These are phyloP conservation scores for Horisme vitalbata DNA, from an alignment of 2,888 invertebrate species.

Conservation along the genomic window DNA sequence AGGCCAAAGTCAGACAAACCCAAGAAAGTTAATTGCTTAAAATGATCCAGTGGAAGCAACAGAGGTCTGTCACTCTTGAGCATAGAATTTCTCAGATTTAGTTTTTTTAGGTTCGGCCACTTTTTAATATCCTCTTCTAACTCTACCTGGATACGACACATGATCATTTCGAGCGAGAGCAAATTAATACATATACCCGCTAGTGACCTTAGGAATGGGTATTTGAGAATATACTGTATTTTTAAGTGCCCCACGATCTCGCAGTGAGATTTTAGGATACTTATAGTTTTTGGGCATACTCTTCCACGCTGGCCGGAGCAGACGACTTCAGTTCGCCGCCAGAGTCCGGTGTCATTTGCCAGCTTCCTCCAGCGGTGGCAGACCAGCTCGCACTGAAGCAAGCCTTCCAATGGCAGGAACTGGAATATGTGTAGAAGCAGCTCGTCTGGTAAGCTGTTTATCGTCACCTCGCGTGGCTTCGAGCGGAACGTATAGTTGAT, in stretches of 20 bases:
- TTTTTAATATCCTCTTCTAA: conserved; percentile 57
- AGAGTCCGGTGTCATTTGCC: conserved; percentile 55
- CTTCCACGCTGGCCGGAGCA: conserved; percentile 67
- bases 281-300: conserved; percentile 54
- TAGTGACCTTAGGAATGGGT: conserved; percentile 55
- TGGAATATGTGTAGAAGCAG: conserved; percentile 65
- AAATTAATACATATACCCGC: conserved; percentile 61
- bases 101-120: conserved; percentile 62
- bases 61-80: conserved; percentile 49
- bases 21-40: conserved; percentile 57
- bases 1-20: conserved; percentile 72
- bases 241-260: conserved; percentile 58
- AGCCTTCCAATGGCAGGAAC: conserved; percentile 56
- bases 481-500: conserved; percentile 29
- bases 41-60: conserved; percentile 57
- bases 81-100: conserved; percentile 69
- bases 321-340: conserved; percentile 57
- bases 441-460: conserved; percentile 67
- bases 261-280: conserved; percentile 57
- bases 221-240: conserved; percentile 67
- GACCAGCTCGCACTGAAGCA: conserved; percentile 63
- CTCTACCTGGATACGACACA: conserved; percentile 66
- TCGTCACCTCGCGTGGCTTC: conserved; percentile 32
- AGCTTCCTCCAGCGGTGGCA: conserved; percentile 65
- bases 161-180: conserved; percentile 63